Percentiles rank a stretch among this genome's conserved stretches.
Evolutionary conservation across 2,888 invertebrate species (phyloP).

Genomic region (Penaeus monodon): DNA sequence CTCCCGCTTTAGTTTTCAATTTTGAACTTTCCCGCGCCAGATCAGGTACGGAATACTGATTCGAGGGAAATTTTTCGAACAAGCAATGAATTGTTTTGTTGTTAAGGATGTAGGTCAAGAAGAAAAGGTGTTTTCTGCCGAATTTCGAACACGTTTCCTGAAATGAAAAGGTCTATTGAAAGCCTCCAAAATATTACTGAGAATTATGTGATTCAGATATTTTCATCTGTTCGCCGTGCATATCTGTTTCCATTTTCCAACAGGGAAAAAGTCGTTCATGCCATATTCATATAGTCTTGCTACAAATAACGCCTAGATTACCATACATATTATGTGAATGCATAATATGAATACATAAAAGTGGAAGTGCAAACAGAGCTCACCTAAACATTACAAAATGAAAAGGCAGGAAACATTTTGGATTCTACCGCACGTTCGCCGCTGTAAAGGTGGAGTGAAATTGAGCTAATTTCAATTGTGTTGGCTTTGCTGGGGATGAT

Average conservation of each 20-base stretch:
- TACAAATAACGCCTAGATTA: too few species aligned
- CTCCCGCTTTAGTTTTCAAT: too few species aligned
- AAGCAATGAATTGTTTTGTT: too few species aligned
- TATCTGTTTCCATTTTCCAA: not conserved
- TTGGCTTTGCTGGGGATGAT: slow-evolving; percentile 56
- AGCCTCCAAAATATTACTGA: slow-evolving; percentile 48
- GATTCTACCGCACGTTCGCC: slow-evolving; percentile 35
- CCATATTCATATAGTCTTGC: too few species aligned
- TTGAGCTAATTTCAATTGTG: slow-evolving; percentile 61
- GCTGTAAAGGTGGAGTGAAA: slow-evolving; percentile 53
- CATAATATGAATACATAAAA: too few species aligned
- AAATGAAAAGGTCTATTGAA: slow-evolving; percentile 55
- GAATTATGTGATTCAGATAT: slow-evolving; percentile 42
- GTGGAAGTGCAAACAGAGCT: not conserved
- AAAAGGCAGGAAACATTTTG: slow-evolving; percentile 22
- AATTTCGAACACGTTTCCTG: slow-evolving; percentile 46
- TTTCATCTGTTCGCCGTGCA: slow-evolving; percentile 18
- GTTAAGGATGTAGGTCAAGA: not conserved
- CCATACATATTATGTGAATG: too few species aligned
- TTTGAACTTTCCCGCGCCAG: too few species aligned
- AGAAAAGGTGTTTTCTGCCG: slow-evolving; percentile 5
- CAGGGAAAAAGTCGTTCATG: too few species aligned
- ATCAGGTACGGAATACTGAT: slow-evolving; percentile 14
- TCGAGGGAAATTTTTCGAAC: slow-evolving; percentile 32
- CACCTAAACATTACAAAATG: slow-evolving; percentile 21